phyloP scores from a whole-genome alignment of 2,113 vertebrate genomes.

The Ictidomys tridecemlineatus region DNA sequence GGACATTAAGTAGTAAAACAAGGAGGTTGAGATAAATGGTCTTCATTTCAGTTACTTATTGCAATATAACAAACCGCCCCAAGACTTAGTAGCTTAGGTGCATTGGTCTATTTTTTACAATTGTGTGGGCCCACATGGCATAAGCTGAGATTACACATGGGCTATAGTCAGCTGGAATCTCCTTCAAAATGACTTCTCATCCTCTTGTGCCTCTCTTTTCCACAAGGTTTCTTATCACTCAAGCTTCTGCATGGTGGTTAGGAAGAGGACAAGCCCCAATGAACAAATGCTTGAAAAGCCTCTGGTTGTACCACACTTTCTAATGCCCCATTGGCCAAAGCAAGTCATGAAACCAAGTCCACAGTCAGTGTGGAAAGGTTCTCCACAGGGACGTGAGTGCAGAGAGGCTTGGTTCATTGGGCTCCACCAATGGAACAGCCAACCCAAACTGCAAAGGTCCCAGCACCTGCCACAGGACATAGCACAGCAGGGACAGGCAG shows the following conservation, averaged over 20 bases:
- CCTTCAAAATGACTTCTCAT: slow-evolving; percentile 53
- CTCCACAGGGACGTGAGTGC: background rate
- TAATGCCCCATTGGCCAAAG: background rate
- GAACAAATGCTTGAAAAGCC: slow-evolving; percentile 16
- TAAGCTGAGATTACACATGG: background rate
- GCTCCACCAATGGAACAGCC: background rate
- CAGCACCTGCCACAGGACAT: background rate
- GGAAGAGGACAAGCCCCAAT: background rate
- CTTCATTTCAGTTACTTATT: slow-evolving; percentile 57
- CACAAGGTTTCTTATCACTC: background rate
- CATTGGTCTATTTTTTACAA: slow-evolving; percentile 26
- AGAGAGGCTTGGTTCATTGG: background rate
- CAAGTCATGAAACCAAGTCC: background rate
- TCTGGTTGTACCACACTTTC: background rate
- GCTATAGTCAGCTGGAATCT: background rate
- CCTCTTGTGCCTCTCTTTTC: slow-evolving; percentile 21
- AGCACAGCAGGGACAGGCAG: background rate
- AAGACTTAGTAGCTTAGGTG: slow-evolving; percentile 43
- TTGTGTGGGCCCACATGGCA: background rate
- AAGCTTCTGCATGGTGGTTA: background rate
- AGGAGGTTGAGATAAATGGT: slow-evolving; percentile 26
- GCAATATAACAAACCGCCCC: background rate
- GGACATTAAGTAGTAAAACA: slow-evolving; percentile 27
- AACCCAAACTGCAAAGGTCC: background rate
- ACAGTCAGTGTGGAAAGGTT: background rate